Percentiles rank a stretch among this genome's conserved stretches.
phyloP scores from a whole-genome alignment of 2,113 vertebrate genomes.

The Catharus minimus region DNA sequence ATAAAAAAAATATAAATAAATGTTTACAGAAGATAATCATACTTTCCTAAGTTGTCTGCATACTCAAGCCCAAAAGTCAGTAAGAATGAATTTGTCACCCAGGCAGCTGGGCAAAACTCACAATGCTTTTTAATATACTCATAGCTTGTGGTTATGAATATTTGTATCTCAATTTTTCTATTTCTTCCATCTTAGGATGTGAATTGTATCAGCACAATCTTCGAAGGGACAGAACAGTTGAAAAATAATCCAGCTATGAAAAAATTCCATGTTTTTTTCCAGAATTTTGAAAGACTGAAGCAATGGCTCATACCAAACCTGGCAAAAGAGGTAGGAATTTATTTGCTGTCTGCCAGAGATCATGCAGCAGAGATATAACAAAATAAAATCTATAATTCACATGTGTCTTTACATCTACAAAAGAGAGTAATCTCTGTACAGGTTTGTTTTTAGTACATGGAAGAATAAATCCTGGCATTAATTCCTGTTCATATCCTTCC shows the following conservation, averaged over 20 bases:
- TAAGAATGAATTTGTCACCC: neutral
- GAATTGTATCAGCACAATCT: conserved; percentile 58
- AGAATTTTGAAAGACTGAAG: conserved; percentile 36
- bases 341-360: neutral
- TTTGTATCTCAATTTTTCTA: neutral
- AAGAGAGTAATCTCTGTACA: neutral
- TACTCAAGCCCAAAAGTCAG: fast-evolving
- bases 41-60: fast-evolving
- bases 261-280: conserved; percentile 32
- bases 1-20: neutral
- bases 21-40: no score
- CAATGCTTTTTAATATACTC: neutral
- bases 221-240: conserved; percentile 47
- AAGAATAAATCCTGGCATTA: neutral
- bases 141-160: neutral
- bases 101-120: neutral
- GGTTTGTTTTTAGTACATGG: neutral
- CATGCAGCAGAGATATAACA: neutral
- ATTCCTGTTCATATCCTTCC: neutral
- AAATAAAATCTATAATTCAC: neutral
- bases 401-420: fast-evolving
- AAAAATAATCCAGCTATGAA: neutral
- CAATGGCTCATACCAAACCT: neutral
- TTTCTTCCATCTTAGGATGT: conserved; percentile 38
- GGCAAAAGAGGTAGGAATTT: neutral